Percentiles rank a stretch among this genome's conserved stretches.
Evolutionary conservation across 2,797 vertebrate species (phyloP).

Genomic region (Poeciliopsis presidionis): DNA sequence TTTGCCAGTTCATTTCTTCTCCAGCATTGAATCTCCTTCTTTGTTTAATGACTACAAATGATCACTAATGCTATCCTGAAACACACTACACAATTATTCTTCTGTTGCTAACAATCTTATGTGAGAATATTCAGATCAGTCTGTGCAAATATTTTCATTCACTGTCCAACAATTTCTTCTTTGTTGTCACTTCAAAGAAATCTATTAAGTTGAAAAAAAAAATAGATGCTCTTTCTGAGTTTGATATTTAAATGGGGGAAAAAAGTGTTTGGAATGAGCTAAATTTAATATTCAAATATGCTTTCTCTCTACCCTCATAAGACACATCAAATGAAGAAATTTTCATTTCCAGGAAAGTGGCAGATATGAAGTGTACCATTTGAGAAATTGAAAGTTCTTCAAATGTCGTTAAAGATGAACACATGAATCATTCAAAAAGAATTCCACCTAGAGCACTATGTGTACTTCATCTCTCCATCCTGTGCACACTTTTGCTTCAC

Average conservation of each 20-base stretch:
- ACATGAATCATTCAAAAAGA: constrained; percentile 71
- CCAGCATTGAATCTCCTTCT: constrained; percentile 36
- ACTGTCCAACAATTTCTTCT: constrained; percentile 5
- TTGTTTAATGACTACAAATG: constrained; percentile 44
- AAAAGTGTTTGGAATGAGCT: constrained; percentile 41
- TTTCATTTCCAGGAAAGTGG: constrained; percentile 25
- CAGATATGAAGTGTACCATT: constrained; percentile 50
- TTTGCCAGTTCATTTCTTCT: constrained; percentile 31
- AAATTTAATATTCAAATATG: constrained; percentile 54
- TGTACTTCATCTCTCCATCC: constrained; percentile 33
- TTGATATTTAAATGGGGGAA: constrained; percentile 3
- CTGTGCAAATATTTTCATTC: constrained; percentile 53
- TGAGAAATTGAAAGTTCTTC: constrained; percentile 68
- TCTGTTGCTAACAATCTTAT: constrained; percentile 22
- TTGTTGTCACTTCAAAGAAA: constrained; percentile 25
- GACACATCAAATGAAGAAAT: constrained; percentile 42
- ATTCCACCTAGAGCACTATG: constrained; percentile 49
- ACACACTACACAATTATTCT: constrained; percentile 6
- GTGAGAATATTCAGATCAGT: constrained; percentile 38
- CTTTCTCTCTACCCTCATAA: constrained; percentile 29
- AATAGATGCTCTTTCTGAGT: neutral
- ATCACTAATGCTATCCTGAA: constrained; percentile 19
- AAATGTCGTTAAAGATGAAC: constrained; percentile 68
- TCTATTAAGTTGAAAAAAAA: constrained; percentile 33
- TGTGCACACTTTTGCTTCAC: constrained; percentile 17